A percentile compares a stretch with the other conserved stretches of the same genome.
Conservation (phyloP, 2,113 vertebrate species). For the Melanerpes formicivorus region DNA sequence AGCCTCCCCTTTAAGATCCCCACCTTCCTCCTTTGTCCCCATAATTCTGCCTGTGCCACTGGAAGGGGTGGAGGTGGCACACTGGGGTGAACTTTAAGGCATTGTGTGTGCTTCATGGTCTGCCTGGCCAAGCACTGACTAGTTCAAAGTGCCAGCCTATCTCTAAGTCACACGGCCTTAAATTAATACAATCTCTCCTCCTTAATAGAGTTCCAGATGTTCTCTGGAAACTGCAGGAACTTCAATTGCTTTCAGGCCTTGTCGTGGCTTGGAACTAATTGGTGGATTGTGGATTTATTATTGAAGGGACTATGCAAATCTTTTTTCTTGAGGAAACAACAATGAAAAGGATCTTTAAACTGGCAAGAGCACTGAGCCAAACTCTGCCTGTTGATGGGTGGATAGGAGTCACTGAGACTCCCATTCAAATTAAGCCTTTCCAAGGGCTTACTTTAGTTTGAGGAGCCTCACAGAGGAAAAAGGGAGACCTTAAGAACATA, state of each 20-base stretch:
- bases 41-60: rapidly evolving
- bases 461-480: not conserved
- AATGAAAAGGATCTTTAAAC: not conserved
- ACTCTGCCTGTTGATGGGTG: not conserved
- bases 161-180: not conserved
- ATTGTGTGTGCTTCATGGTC: not conserved
- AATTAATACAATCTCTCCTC: not conserved
- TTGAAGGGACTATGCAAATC: not conserved
- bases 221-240: not conserved
- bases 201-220: not conserved
- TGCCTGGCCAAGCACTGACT: not conserved
- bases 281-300: not conserved
- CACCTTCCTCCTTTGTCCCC: not conserved
- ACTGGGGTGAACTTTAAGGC: not conserved
- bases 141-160: not conserved
- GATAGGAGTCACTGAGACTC: not conserved
- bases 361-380: not conserved
- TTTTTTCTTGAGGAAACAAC: not conserved
- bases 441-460: not conserved
- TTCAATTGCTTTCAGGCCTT: rapidly evolving
- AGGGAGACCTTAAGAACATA: not conserved
- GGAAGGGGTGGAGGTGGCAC: not conserved
- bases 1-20: rapidly evolving
- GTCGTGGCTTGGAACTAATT: not conserved
- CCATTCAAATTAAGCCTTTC: not conserved